Conservation (phyloP, 2,797 vertebrate species). For the Odontamblyopus rebecca region DNA sequence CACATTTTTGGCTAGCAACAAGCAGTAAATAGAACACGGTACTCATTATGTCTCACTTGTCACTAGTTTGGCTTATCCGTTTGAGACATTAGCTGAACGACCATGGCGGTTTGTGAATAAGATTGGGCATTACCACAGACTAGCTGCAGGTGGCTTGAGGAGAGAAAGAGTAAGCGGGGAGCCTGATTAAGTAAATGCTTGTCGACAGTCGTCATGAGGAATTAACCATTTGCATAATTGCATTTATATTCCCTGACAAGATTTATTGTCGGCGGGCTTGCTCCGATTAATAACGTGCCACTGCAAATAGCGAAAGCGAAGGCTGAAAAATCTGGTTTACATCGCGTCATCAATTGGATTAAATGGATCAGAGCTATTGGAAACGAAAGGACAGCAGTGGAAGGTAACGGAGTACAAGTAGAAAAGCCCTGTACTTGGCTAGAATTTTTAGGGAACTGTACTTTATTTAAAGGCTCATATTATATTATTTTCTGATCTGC, state of each 20-base stretch:
- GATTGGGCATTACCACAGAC: not conserved
- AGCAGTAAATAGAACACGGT: not conserved
- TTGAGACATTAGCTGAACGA: not conserved
- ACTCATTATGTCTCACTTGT: not conserved
- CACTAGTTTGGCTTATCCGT: not conserved
- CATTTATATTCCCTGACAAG: not conserved
- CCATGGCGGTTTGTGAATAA: not conserved
- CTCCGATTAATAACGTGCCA: constrained; percentile 8
- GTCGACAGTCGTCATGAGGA: constrained; percentile 8
- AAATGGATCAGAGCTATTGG: constrained; percentile 10
- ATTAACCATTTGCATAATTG: constrained; percentile 14
- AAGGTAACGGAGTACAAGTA: no score
- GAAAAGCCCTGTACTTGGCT: no score
- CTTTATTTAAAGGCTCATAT: no score
- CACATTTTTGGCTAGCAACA: no score
- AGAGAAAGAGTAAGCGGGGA: not conserved
- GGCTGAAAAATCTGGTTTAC: not conserved
- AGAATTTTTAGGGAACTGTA: no score
- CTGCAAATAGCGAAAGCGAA: constrained; percentile 8
- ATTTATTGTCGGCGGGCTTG: constrained; percentile 1
- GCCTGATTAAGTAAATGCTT: constrained; percentile 7
- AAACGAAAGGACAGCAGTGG: not conserved
- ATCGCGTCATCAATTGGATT: constrained; percentile 19
- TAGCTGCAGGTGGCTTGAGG: not conserved
- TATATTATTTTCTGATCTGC: no score